These are phyloP conservation scores for Eublepharis macularius DNA, from an alignment of 2,113 vertebrate species.

Conservation along the genomic window DNA sequence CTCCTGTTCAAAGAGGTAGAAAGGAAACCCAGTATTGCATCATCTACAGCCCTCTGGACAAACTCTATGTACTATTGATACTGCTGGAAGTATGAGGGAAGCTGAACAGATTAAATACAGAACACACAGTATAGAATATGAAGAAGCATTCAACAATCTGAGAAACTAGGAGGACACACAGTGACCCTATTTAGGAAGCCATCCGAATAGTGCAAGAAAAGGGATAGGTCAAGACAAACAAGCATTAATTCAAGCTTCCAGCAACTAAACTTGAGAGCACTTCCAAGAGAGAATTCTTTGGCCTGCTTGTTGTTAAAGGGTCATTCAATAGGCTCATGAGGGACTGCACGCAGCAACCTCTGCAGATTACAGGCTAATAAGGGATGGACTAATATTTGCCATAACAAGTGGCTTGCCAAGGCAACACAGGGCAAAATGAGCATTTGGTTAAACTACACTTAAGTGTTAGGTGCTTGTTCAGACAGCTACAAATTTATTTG, in stretches of 20 bases:
- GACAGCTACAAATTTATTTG: no score
- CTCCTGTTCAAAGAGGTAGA: background rate
- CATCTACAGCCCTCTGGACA: constrained; percentile 4
- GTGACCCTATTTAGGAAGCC: background rate
- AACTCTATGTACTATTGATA: constrained; percentile 37
- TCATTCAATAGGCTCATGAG: background rate
- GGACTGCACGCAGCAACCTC: background rate
- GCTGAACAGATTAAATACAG: constrained; percentile 26
- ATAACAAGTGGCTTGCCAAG: background rate
- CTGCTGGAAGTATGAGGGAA: constrained; percentile 39
- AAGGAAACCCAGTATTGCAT: background rate
- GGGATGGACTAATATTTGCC: background rate
- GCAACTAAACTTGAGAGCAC: background rate
- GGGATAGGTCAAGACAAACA: background rate
- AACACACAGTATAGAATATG: constrained; percentile 1
- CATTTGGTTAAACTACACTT: background rate
- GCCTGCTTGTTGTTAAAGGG: accelerated
- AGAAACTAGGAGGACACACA: background rate
- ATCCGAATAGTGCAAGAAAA: background rate
- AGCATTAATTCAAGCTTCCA: background rate
- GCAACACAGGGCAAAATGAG: background rate
- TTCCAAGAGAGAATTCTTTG: background rate
- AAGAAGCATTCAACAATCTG: constrained; percentile 2
- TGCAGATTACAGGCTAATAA: background rate
- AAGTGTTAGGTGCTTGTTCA: no score